These are phyloP conservation scores for Exocentrus adspersus DNA, from an alignment of 2,888 invertebrate genomes.

Conservation along the genomic window DNA sequence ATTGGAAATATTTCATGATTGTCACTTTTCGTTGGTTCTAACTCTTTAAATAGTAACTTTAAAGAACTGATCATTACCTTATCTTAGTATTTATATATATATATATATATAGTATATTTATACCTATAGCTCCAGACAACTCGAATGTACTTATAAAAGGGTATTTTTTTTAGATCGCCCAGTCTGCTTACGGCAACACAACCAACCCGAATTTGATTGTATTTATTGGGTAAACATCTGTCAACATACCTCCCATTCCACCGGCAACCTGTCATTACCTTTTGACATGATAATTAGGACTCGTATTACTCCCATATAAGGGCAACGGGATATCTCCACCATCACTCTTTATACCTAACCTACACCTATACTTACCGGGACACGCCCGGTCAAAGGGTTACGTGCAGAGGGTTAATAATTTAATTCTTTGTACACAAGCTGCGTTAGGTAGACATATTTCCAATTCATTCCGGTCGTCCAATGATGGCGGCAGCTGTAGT, in stretches of 20 bases:
- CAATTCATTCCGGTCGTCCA: conserved; percentile 45
- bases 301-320: conserved; percentile 49
- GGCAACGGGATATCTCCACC: conserved; percentile 46
- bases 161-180: too few species aligned
- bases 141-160: too few species aligned
- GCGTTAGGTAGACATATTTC: conserved; percentile 25
- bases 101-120: too few species aligned
- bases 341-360: conserved; percentile 47
- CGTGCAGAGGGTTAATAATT: conserved; percentile 17
- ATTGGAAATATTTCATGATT: too few species aligned
- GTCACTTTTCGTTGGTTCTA: too few species aligned
- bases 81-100: too few species aligned
- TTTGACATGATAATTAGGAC: conserved; percentile 58
- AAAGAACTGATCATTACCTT: too few species aligned
- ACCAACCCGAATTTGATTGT: conserved; percentile 31
- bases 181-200: too few species aligned
- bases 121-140: too few species aligned
- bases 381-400: conserved; percentile 51
- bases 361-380: conserved; percentile 53
- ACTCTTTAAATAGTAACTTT: too few species aligned
- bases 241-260: conserved; percentile 62
- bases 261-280: conserved; percentile 61
- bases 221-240: conserved; percentile 63
- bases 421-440: conserved; percentile 12
- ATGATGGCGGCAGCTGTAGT: conserved; percentile 46